Evolutionary conservation across 2,888 invertebrate species (phyloP).

Genomic region (Phortica okadai): DNA sequence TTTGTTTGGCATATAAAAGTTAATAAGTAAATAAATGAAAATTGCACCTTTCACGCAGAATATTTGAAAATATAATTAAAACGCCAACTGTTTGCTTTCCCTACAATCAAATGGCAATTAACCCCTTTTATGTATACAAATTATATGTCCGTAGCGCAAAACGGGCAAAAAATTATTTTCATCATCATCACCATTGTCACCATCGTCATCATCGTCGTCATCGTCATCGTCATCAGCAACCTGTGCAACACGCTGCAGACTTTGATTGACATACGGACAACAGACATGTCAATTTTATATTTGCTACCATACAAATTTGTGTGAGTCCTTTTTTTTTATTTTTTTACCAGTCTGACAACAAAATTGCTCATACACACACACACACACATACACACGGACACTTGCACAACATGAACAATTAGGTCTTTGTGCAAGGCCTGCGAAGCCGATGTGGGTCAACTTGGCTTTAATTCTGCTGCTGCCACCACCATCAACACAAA

Average conservation of each 20-base stretch:
- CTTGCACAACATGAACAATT: conserved; percentile 16
- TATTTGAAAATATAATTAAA: conserved; percentile 46
- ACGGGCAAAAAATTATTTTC: background rate
- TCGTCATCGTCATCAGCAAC: background rate
- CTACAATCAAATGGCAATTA: conserved; percentile 61
- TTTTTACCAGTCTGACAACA: conserved; percentile 11
- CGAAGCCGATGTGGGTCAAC: conserved; percentile 13
- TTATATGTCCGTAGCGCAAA: conserved; percentile 17
- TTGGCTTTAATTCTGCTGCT: conserved; percentile 11
- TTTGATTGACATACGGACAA: conserved; percentile 25
- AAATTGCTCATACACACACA: conserved; percentile 12
- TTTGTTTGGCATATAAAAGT: background rate
- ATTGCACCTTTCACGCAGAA: conserved; percentile 8
- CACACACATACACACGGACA: background rate
- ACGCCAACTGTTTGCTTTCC: conserved; percentile 50
- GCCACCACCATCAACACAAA: conserved; percentile 6
- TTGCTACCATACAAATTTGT: background rate
- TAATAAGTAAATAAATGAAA: background rate
- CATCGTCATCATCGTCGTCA: conserved; percentile 5
- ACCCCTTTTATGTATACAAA: conserved; percentile 46
- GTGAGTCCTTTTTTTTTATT: background rate
- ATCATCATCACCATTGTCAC: conserved; percentile 12
- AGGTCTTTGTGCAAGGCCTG: background rate
- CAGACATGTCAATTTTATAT: conserved; percentile 24
- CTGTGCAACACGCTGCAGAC: conserved; percentile 13